Base-by-base conservation (phyloP, 2,888 invertebrate species). In the Apotomis turbidana region DNA sequence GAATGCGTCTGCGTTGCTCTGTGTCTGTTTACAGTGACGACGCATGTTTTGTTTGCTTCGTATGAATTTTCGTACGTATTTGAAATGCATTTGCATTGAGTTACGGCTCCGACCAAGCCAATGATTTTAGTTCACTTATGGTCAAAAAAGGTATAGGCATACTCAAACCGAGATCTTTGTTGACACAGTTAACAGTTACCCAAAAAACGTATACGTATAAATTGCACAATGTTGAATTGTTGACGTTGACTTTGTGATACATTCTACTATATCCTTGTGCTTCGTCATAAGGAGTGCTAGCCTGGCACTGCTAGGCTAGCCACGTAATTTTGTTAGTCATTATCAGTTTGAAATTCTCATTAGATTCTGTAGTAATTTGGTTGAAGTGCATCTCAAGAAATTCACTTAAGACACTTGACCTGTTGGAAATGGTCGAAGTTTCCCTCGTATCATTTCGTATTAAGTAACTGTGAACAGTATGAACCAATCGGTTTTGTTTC, bases 11-110 rank as follows among this genome's bases (percentile, higher is more conserved):
- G 59, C 70, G 61, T 72, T 70, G 69, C 63, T 72, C 67, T 76
- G 74, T 76, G 74, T 76, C 67, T 76, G 73, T 76, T 76, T 76
- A 70, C 72, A 57, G 74, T 74, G 75, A 67, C 63, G 27, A 36
- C 60, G 46, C 70, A 59, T 60, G 51, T 54, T 70, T 70, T 59
- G 68, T 59, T 57, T 57, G 44, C 63, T 54, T 4, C 8, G 13
- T 63, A 63, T 54, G 72, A 52, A 63, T 54, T 63, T 68, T 52
- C 15, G 61, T 51, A n/a, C 44, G 52, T 55, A 38, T n/a, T 59
- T 61, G 55, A 38, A 38, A 57, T 61, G 61, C 55, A 61, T 13
- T 5, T 36, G 51, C 51, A 8, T 44, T 46, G 49, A 0, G 9
- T 36, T 58, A 58, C 36, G 36, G 63, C 13, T 54, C 10, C 52